A percentile compares a stretch with the other conserved stretches of the same genome.
Conservation (phyloP, 2,888 invertebrate genomes). For the Gari tellinella region DNA sequence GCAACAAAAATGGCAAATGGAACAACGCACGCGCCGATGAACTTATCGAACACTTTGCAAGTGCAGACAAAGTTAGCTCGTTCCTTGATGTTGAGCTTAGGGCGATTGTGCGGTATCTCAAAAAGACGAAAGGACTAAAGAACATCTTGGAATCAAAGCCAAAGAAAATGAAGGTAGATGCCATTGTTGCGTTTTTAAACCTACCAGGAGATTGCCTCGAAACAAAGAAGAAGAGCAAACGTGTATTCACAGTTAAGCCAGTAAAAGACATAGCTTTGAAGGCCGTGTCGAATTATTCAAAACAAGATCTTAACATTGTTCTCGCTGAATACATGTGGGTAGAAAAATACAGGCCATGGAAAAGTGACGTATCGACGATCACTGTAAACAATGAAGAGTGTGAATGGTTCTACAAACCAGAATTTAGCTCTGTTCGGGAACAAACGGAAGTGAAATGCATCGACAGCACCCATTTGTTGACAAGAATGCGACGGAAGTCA, state of each 20-base stretch:
- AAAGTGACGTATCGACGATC: conserved; percentile 2
- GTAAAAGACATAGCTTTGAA: no score
- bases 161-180: not conserved
- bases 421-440: conserved; percentile 28
- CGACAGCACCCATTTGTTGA: conserved; percentile 52
- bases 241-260: conserved; percentile 6
- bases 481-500: conserved; percentile 31
- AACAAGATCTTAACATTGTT: conserved; percentile 32
- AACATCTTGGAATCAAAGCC: not conserved
- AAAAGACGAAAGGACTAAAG: conserved; percentile 34
- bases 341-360: conserved; percentile 24
- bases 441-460: conserved; percentile 54
- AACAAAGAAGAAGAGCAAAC: not conserved
- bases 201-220: not conserved
- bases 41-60: no score
- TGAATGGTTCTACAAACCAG: conserved; percentile 52
- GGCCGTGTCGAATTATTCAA: no score
- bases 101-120: conserved; percentile 34
- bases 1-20: conserved; percentile 30
- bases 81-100: conserved; percentile 35
- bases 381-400: conserved; percentile 14
- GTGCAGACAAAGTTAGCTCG: no score
- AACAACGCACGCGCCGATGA: not conserved
- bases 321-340: conserved; percentile 44
- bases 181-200: no score